Evolutionary conservation across 2,888 invertebrate species (phyloP), one percentile per base, ranked within the genome.

Genomic region (Zele albiditarsus): DNA sequence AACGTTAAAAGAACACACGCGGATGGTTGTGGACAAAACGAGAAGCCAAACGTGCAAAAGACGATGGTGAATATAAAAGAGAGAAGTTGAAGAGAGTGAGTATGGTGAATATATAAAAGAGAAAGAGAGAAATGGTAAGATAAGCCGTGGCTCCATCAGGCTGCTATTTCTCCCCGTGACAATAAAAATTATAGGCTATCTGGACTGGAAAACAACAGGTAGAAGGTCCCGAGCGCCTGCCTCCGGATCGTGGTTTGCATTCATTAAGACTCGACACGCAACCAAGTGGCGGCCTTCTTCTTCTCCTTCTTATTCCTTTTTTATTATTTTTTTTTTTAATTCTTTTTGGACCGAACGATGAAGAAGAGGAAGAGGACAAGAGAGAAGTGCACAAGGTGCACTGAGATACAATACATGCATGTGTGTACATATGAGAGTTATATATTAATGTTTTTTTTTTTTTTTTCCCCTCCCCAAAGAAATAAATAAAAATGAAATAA

Each of bases 121-220:
- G 83, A 86, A 87, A 87, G 88, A 82, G 84, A 88, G 83, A 87
- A 74, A n/a, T 6, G 74, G 82, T 83, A 82, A 87, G 88, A 88
- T 87, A 88, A 88, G 86, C 85, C 82, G 84, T 84, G 85, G 85
- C 88, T 90, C 90, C 90, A 90, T 90, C 91, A 90, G 72, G 89
- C 90, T 90, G 91, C 90, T 90, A 90, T 90, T 90, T 89, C 90
- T 90, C 89, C 53, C 90, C 91, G 91, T 91, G 91, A 91, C 91
- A 91, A 91, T 91, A 91, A 91, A 91, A 91, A 91, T 91, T 91
- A 91, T 91, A 91, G 91, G 90, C 91, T 91, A 91, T 91, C 90
- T 91, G 90, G 90, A 90, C 90, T 91, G 91, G 91, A 91, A 91
- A 91, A 91, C 91, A 91, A 91, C 91, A 90, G 91, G 91, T 90